Base-by-base conservation (phyloP, 1,140 invertebrate species). In the Drosophila jambulina region DNA sequence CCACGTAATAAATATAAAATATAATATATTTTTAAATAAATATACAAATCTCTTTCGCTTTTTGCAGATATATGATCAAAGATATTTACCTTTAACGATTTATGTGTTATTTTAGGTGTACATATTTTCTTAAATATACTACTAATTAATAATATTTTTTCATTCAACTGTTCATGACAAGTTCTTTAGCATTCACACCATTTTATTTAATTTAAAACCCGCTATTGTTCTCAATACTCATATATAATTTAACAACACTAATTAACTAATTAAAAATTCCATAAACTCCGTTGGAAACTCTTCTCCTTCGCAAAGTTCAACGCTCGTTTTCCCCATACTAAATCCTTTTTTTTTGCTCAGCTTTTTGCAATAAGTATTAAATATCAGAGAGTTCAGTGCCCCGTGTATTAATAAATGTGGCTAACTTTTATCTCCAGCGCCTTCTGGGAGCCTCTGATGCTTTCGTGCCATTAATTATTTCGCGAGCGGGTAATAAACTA, bases 381-480 rank as follows among this genome's bases (percentile, higher is more conserved):
- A 57, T 57, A 42, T 25, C 34, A 1, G 12, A 23, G 25, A 49
- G 68, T 40, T 72, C 36, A 17, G 42, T 54, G 48, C 4, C 21
- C 15, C 19, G 10, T 17, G 15, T 40, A 23, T 34, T 59, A 71
- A 72, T 71, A 40, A 72, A 49, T 42, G 25, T 36, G 34, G 13
- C 4, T 7, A 49, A 57, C 21, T 71, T 72, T 72, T 49, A 69
- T 38, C 25, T 23, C 4, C 32, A 38, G 65, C n/a, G 38, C 62
- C 67, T 43, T 34, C 34, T 42, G 45, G 67, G 53, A 71, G 53
- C 13, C 29, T 23, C n/a, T 15, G 34, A n/a, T 60, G 67, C 34
- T 72, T 42, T 72, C 10, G 54, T 27, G 67, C 48, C 69, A 72
- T 72, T 72, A 72, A 72, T 72, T 72, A 72, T 72, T 72, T 72